Percentiles rank a stretch among this genome's conserved stretches.
phyloP scores from a whole-genome alignment of 2,113 vertebrate genomes.

The Pterocles burchelli region DNA sequence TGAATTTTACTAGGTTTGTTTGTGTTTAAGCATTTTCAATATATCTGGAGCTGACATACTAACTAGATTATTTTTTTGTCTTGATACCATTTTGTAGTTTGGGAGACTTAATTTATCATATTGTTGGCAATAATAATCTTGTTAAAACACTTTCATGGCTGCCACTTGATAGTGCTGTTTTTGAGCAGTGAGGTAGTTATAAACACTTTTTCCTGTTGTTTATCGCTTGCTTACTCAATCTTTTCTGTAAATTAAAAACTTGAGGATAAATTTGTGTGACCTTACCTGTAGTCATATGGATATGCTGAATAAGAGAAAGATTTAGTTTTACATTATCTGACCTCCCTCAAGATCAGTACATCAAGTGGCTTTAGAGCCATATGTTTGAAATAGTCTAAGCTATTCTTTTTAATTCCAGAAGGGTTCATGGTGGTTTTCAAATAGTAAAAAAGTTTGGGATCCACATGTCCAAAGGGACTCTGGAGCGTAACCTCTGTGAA shows the following conservation, averaged over 20 bases:
- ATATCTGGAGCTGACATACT: background rate
- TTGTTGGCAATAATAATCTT: conserved; percentile 30
- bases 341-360: background rate
- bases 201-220: background rate
- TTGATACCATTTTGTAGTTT: background rate
- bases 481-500: background rate
- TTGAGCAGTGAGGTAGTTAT: background rate
- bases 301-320: background rate
- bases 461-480: background rate
- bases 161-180: background rate
- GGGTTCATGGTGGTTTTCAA: background rate
- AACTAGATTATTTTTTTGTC: background rate
- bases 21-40: background rate
- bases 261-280: background rate
- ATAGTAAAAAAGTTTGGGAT: background rate
- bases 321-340: background rate
- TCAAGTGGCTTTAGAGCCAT: background rate
- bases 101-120: conserved; percentile 4
- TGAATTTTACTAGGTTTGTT: background rate
- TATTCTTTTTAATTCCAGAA: background rate
- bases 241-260: background rate
- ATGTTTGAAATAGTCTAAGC: background rate
- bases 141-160: background rate
- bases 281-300: background rate
- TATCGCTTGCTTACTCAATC: background rate